A percentile compares a stretch with the other conserved stretches of the same genome.
Conservation (phyloP, 2,113 vertebrate species). For the Paradisaea rubra region DNA sequence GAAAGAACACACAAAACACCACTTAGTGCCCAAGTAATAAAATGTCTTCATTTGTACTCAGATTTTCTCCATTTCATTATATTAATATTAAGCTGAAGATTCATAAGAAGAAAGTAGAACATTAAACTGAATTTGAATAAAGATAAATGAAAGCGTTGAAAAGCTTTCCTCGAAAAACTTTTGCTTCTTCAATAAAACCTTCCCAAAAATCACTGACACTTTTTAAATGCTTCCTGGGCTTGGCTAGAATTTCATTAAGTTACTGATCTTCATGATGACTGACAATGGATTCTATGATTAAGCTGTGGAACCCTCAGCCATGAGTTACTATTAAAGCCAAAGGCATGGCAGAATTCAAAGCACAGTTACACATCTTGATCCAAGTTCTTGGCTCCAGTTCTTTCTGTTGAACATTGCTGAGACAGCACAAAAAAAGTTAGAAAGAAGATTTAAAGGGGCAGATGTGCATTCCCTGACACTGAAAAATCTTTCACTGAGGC, state of each 20-base stretch:
- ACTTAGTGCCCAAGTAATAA: background rate
- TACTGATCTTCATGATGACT: constrained; percentile 3
- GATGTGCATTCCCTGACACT: background rate
- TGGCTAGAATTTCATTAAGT: background rate
- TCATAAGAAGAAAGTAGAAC: background rate
- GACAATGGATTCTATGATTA: constrained; percentile 16
- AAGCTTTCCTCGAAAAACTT: background rate
- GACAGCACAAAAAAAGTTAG: background rate
- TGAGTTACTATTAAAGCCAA: background rate
- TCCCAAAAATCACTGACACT: background rate
- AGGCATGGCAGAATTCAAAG: constrained; percentile 3
- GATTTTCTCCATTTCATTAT: background rate
- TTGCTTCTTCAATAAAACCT: background rate
- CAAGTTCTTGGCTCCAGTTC: constrained; percentile 19
- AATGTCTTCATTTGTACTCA: background rate
- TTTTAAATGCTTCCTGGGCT: constrained; percentile 16
- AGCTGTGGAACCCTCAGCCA: background rate
- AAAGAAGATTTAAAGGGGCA: constrained; percentile 19
- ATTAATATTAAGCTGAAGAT: background rate
- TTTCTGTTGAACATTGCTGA: constrained; percentile 4
- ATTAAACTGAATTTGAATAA: background rate
- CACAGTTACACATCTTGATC: background rate
- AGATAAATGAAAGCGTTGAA: background rate
- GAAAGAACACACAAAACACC: background rate
- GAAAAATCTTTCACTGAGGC: background rate